Percentiles rank a stretch among this genome's conserved stretches.
Evolutionary conservation across 2,888 invertebrate genomes (phyloP).

Genomic region (Macrophya annulata): DNA sequence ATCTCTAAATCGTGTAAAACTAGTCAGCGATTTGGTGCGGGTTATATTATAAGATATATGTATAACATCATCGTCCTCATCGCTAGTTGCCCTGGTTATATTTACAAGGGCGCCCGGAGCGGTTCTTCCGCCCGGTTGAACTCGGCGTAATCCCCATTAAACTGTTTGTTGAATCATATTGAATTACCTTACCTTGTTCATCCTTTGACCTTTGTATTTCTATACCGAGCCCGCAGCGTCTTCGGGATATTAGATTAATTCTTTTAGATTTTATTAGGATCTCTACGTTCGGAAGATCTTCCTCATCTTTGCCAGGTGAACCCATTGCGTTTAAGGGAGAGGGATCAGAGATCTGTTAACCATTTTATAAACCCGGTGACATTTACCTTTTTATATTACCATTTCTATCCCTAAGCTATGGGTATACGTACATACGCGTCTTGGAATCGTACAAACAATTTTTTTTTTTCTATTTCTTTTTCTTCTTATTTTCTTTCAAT

Average conservation of each 20-base stretch:
- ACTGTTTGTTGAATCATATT: conserved; percentile 75
- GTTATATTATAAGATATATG: not conserved
- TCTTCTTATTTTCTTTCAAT: not conserved
- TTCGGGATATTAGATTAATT: conserved; percentile 73
- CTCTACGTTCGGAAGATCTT: conserved; percentile 60
- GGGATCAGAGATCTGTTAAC: not conserved
- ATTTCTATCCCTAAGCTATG: not conserved
- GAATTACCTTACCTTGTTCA: conserved; percentile 66
- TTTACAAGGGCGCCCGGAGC: conserved; percentile 46
- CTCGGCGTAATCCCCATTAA: conserved; percentile 65
- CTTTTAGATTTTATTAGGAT: conserved; percentile 74
- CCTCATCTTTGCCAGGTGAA: conserved; percentile 35
- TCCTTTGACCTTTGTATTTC: conserved; percentile 68
- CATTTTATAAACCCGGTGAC: conserved; percentile 22
- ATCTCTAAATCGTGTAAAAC: not conserved
- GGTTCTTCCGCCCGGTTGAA: conserved; percentile 52
- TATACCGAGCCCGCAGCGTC: conserved; percentile 64
- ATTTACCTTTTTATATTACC: not conserved
- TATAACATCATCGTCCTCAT: not conserved
- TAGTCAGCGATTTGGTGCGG: not conserved
- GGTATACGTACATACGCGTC: no score
- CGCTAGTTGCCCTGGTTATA: conserved; percentile 34
- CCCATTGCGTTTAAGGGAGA: not conserved
- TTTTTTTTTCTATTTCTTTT: conserved; percentile 37
- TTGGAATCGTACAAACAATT: conserved; percentile 43